These are phyloP conservation scores for Chroicocephalus ridibundus DNA, from an alignment of 2,113 vertebrate species.

Conservation along the genomic window DNA sequence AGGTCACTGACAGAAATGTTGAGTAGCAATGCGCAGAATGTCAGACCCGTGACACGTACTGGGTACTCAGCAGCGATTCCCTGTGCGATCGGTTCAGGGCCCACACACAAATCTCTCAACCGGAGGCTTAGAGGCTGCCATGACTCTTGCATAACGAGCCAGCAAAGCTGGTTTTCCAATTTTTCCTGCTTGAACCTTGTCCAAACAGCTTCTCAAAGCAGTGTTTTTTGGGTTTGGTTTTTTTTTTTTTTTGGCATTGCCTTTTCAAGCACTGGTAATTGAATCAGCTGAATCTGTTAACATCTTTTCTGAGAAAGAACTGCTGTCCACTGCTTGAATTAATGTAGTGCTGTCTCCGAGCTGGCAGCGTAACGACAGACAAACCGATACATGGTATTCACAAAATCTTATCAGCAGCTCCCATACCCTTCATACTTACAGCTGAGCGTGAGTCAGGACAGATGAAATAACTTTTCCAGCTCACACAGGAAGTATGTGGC, in stretches of 20 bases:
- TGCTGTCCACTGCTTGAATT: background rate
- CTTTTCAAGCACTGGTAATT: background rate
- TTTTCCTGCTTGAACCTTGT: background rate
- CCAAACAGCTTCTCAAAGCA: background rate
- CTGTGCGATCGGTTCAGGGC: accelerated
- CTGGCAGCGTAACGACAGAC: background rate
- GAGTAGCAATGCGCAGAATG: background rate
- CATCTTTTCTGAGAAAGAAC: background rate
- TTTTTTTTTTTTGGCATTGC: background rate
- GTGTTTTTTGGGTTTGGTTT: background rate
- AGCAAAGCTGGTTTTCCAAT: background rate
- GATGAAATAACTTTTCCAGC: background rate
- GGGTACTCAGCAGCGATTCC: background rate
- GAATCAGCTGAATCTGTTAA: background rate
- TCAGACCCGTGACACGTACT: background rate
- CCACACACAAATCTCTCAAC: background rate
- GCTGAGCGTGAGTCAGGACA: background rate
- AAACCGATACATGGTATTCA: background rate
- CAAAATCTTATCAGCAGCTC: background rate
- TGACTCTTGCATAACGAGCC: background rate
- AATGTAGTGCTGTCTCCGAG: background rate
- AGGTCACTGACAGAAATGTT: background rate
- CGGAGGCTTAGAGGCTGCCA: background rate
- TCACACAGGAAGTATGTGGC: background rate
- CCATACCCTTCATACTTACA: background rate